Evolutionary conservation across 2,797 vertebrate genomes (phyloP), one percentile per base, ranked within the genome.

Genomic region (Calcarius lapponicus): DNA sequence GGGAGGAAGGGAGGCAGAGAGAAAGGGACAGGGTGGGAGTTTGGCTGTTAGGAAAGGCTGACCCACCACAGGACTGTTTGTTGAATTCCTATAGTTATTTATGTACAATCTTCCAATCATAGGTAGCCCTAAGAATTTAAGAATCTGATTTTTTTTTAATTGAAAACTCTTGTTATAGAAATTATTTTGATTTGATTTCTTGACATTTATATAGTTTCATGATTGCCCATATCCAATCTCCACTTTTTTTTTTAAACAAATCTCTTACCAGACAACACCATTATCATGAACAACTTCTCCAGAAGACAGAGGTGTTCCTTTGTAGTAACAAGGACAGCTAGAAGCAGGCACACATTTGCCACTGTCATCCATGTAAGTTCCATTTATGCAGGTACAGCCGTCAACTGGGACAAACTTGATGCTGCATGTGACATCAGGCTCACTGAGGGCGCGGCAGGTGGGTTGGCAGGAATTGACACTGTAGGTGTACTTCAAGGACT

Each of bases 301-400:
- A 4, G 97, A 97, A 80, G 97, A 97, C 48, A 99, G 89, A n/a
- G 97, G 80, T 1, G 85, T 95, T 70, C 98, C 98, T 80, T 98
- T 95, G 86, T 98, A 96, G 94, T 99, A 99, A 88, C 99, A 99
- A 70, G 99, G 98, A 79, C 99, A 99, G 84, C 92, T 96, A 36
- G 95, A 36, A 21, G 98, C 95, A 2, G 96, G 93, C 32, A 99
- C 98, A 72, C 99, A 99, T 91, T 98, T 98, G 69, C 98, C 98
- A 4, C 67, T 88, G 5, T 99, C 98, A 12, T 98, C 98, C 97
- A 98, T 93, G 84, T 98, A 99, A 26, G 97, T 98, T 88, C 97
- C 98, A 1, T 98, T 64, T 4, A 96, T 32, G 54, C 99, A 99
- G 86, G 97, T 54, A 4, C 99, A 99, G 20, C 99, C 99, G 0